These are phyloP conservation scores for Sinella curviseta DNA, from an alignment of 1,140 invertebrate species.

Conservation along the genomic window DNA sequence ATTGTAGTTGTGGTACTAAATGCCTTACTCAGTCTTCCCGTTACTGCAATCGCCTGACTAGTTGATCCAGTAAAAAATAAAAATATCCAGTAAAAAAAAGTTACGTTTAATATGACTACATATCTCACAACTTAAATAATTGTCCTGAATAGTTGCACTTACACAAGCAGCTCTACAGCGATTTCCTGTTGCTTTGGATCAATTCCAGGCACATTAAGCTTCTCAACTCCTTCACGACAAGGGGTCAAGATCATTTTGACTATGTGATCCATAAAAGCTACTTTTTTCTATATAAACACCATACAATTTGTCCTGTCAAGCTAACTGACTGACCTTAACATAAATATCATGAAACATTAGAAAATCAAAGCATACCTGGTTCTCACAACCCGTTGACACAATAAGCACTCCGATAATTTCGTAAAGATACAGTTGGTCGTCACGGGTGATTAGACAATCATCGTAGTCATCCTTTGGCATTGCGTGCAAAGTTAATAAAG, in stretches of 20 bases:
- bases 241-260: not conserved
- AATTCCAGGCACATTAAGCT: not conserved
- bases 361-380: conserved; percentile 53
- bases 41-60: conserved; percentile 60
- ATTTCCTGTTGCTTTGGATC: not conserved
- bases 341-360: no score
- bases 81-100: conserved; percentile 27
- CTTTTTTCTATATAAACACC: conserved; percentile 44
- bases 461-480: conserved; percentile 54
- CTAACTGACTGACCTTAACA: not conserved
- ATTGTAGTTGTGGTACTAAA: conserved; percentile 62
- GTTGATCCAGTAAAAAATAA: no score
- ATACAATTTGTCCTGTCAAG: not conserved
- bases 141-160: not conserved
- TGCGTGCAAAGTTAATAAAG: conserved; percentile 58
- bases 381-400: conserved; percentile 56
- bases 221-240: not conserved
- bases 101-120: not conserved
- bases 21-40: conserved; percentile 63
- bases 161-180: not conserved
- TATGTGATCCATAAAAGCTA: conserved; percentile 35
- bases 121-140: not conserved
- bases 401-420: conserved; percentile 63
- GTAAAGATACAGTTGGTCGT: conserved; percentile 64
- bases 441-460: conserved; percentile 54